Evolutionary conservation across 2,888 invertebrate genomes (phyloP), one percentile per base, ranked within the genome.

Genomic region (Phyllotreta cruciferae): DNA sequence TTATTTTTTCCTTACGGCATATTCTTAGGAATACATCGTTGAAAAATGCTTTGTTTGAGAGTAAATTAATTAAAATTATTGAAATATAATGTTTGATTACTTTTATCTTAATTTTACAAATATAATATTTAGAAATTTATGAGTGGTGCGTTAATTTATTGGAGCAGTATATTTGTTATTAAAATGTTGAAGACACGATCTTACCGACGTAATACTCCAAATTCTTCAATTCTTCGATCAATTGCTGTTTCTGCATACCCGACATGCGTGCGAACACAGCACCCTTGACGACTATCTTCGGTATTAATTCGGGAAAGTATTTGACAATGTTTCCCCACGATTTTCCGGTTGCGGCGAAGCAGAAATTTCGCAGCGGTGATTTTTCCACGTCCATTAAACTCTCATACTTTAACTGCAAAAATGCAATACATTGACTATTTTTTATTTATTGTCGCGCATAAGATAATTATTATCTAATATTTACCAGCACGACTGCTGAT

Each of bases 231-330:
- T 93, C 91, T 67, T 94, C 87, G 0, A 98, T 87, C 0, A 97
- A 84, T 66, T 96, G 93, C 70, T 96, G 95, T 73, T 98, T 98
- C 82, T 97, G 96, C 70, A 95, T 94, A 0, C 96, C 94, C 3
- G 93, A 90, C 96, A 97, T 96, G 52, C 97, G 84, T 0, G 96
- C 96, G 83, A 96, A 97, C 56, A 97, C 93, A 0, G 91, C 90
- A 0, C 96, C 96, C 9, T 90, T 86, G 0, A 88, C 87, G 0
- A 88, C 85, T 61, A 93, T 83, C 37, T 87, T 87, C 0, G 87
- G 83, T 63, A 93, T 80, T 65, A 91, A 77, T 42, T 82, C 79
- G 0, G 93, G 90, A 78, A 90, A 92, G 67, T 90, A 84, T 35
- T 88, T 87, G 6, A 88, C 87, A 0, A 96, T 80, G 6, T 91